These are phyloP conservation scores for Sapajus apella DNA, from an alignment of 2,113 vertebrate genomes.

Conservation along the genomic window DNA sequence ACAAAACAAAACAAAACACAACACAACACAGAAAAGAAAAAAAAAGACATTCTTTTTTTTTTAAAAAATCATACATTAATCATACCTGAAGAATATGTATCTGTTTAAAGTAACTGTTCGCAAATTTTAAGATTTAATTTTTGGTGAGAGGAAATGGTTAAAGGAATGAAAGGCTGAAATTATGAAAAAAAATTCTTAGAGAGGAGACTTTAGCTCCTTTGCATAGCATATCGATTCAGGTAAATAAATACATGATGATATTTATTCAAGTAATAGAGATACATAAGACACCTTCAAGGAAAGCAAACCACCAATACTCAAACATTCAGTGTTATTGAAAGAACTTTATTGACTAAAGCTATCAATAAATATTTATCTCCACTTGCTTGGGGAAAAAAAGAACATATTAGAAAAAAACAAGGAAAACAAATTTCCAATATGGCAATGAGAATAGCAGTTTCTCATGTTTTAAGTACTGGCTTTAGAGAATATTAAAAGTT, in stretches of 20 bases:
- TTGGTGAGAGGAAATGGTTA: neutral
- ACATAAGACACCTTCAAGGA: neutral
- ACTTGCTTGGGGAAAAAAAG: neutral
- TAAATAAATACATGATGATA: neutral
- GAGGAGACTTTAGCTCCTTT: neutral
- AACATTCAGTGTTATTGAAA: neutral
- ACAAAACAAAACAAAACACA: too few species aligned
- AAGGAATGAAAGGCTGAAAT: neutral
- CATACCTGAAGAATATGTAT: constrained; percentile 25
- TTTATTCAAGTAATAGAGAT: neutral
- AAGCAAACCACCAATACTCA: neutral
- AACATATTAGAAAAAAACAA: neutral
- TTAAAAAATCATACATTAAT: neutral
- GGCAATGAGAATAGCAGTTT: neutral
- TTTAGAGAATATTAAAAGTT: constrained; percentile 12
- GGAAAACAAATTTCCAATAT: neutral
- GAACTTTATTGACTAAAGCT: neutral
- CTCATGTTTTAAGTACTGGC: neutral
- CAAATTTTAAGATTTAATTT: constrained; percentile 19
- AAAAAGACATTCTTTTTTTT: too few species aligned
- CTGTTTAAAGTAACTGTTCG: neutral
- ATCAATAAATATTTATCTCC: neutral
- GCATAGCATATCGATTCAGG: neutral
- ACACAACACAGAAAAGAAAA: too few species aligned
- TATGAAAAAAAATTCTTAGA: neutral